phyloP scores from a whole-genome alignment of 2,888 invertebrate genomes.

The Germaria angustata region DNA sequence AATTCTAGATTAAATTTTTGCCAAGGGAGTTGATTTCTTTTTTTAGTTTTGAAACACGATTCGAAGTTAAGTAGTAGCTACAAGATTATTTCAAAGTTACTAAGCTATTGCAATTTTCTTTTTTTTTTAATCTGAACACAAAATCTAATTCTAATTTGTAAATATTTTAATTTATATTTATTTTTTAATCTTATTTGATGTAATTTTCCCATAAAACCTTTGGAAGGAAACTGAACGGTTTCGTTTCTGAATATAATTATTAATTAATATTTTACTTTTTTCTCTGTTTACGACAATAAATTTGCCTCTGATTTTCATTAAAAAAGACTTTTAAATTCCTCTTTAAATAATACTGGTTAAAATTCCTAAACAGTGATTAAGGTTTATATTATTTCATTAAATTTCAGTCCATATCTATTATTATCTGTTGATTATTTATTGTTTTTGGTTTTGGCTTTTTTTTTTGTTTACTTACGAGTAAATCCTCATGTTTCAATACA shows the following conservation, averaged over 20 bases:
- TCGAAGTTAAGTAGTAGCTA: conserved; percentile 14
- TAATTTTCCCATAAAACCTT: conserved; percentile 50
- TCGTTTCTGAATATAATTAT: conserved; percentile 47
- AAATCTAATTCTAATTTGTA: conserved; percentile 44
- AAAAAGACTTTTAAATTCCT: conserved; percentile 19
- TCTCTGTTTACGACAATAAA: no score
- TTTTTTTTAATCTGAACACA: conserved; percentile 33
- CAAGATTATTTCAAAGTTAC: conserved; percentile 9
- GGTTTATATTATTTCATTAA: conserved; percentile 32
- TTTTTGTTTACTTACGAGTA: not conserved
- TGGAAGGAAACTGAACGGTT: conserved; percentile 67
- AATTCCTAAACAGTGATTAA: conserved; percentile 26
- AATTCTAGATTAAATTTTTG: not conserved
- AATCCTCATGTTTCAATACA: conserved; percentile 27
- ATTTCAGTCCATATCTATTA: conserved; percentile 54
- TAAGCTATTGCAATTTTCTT: conserved; percentile 30
- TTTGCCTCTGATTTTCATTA: conserved; percentile 18
- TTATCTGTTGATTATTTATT: conserved; percentile 32
- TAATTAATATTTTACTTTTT: not conserved
- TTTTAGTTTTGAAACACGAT: conserved; percentile 33
- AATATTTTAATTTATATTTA: conserved; percentile 29
- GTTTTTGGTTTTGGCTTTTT: not conserved
- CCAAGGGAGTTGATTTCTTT: conserved; percentile 17
- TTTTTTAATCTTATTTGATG: conserved; percentile 30
- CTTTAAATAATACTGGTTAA: conserved; percentile 47